These are phyloP conservation scores for Eptesicus fuscus DNA, from an alignment of 2,113 vertebrate species.

Conservation along the genomic window DNA sequence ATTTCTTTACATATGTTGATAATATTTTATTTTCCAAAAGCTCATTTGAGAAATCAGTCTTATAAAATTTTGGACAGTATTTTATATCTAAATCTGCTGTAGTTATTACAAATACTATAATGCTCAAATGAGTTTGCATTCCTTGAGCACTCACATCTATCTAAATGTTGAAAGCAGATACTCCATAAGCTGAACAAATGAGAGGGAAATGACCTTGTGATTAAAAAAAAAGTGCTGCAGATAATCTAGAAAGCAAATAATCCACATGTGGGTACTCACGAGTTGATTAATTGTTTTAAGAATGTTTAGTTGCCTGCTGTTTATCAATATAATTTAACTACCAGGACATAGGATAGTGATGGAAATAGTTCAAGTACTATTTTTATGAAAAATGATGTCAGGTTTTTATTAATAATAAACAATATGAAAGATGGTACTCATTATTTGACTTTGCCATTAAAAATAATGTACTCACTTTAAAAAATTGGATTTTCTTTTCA, in stretches of 20 bases:
- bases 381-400: slow-evolving; percentile 28
- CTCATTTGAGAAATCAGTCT: neutral
- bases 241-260: slow-evolving; percentile 58
- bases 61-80: neutral
- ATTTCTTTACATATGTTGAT: neutral
- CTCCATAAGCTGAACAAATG: neutral
- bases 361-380: slow-evolving; percentile 39
- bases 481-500: neutral
- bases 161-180: slow-evolving; percentile 6
- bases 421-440: neutral
- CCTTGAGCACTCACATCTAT: neutral
- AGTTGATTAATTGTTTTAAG: slow-evolving; percentile 62
- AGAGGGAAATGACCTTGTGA: slow-evolving; percentile 47
- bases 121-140: neutral
- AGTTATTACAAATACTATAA: neutral
- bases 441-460: slow-evolving; percentile 4
- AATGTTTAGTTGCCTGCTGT: slow-evolving; percentile 55
- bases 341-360: neutral
- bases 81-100: neutral
- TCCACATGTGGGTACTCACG: slow-evolving; percentile 44
- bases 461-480: neutral
- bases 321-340: slow-evolving; percentile 64
- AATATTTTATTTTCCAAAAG: neutral
- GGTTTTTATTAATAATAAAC: slow-evolving; percentile 30
- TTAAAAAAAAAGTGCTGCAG: neutral